A percentile compares a stretch with the other conserved stretches of the same genome.
Evolutionary conservation across 1,140 invertebrate species (phyloP).

Genomic region (Drosophila nikananu): DNA sequence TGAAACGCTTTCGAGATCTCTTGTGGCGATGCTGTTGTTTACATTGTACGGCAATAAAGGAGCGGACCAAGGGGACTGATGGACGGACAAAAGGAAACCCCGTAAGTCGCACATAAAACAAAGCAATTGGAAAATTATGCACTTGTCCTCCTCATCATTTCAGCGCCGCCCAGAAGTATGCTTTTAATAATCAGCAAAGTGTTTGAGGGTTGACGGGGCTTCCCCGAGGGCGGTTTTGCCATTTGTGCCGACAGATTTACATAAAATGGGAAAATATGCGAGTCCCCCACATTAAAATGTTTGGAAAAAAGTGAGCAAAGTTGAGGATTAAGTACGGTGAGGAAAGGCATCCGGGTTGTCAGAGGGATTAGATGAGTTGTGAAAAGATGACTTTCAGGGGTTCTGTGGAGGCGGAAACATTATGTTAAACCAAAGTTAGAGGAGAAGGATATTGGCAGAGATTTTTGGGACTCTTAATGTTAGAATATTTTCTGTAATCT

Average conservation of each 20-base stretch:
- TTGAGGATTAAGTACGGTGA: conserved; percentile 26
- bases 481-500: neutral
- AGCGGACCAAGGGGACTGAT: conserved; percentile 10
- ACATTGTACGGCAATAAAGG: conserved; percentile 75
- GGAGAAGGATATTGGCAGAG: neutral
- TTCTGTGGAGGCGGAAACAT: neutral
- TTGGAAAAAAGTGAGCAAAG: conserved; percentile 51
- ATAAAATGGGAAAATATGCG: conserved; percentile 52
- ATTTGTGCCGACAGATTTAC: conserved; percentile 47
- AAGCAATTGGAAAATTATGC: conserved; percentile 84
- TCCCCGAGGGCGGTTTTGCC: conserved; percentile 21
- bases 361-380: conserved; percentile 24
- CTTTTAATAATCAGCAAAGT: conserved; percentile 80
- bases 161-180: conserved; percentile 63
- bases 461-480: neutral
- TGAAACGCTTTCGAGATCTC: conserved; percentile 63
- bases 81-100: conserved; percentile 23
- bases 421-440: neutral
- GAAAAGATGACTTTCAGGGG: conserved; percentile 34
- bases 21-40: conserved; percentile 61
- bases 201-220: conserved; percentile 43
- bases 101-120: conserved; percentile 68
- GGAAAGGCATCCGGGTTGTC: conserved; percentile 7
- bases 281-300: conserved; percentile 29
- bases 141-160: conserved; percentile 64